Evolutionary conservation across 2,888 invertebrate species (phyloP).

Genomic region (Tenthredo mesomela): DNA sequence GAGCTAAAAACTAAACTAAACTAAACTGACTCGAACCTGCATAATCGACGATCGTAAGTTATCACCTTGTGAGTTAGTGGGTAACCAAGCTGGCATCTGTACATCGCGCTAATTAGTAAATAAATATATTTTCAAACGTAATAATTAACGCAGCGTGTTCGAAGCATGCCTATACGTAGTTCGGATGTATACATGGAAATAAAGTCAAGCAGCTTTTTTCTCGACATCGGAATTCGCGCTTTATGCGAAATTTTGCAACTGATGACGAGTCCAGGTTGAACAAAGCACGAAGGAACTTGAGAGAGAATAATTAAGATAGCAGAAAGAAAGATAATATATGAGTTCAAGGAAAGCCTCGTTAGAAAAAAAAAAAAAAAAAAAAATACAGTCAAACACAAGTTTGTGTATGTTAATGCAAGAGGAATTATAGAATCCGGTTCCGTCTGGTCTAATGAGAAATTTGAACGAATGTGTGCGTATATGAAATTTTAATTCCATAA

Average conservation of each 20-base stretch:
- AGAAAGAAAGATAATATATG: neutral
- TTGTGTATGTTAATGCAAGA: neutral
- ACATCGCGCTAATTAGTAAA: neutral
- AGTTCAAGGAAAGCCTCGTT: neutral
- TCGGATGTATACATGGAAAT: neutral
- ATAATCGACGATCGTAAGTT: constrained; percentile 19
- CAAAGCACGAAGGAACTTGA: neutral
- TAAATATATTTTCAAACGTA: neutral
- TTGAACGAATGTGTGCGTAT: neutral
- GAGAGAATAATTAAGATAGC: neutral
- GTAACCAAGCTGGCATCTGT: neutral
- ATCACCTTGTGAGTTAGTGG: neutral
- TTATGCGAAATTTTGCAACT: neutral
- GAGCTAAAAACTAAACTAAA: neutral
- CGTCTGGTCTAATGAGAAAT: neutral
- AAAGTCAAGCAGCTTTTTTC: neutral
- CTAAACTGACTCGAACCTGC: constrained; percentile 1
- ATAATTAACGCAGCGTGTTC: neutral
- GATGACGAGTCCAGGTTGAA: neutral
- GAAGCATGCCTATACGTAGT: neutral
- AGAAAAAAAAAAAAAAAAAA: neutral
- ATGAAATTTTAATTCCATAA: too few species aligned
- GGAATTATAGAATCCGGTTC: neutral
- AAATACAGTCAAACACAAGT: neutral
- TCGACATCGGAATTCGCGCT: neutral